Conservation (phyloP, 2,797 vertebrate species). For the Zenarchopterus dispar region DNA sequence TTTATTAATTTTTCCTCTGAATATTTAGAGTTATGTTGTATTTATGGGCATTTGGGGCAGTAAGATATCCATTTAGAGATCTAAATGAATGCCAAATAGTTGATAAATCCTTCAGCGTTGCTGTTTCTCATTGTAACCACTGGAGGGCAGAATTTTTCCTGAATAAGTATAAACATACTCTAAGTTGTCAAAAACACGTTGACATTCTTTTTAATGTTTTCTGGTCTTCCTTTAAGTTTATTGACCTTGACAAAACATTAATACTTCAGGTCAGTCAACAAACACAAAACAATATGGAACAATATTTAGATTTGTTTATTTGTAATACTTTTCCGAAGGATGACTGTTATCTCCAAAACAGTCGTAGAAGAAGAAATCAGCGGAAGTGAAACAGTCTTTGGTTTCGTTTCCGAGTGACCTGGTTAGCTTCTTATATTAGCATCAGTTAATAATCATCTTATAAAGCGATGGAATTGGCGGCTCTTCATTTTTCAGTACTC, state of each 20-base stretch:
- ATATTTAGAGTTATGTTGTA: no score
- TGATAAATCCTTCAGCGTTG: neutral
- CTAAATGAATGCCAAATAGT: no score
- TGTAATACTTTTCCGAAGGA: neutral
- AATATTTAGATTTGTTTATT: no score
- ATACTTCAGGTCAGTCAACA: neutral
- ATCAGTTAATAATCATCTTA: conserved; percentile 22
- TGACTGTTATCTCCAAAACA: conserved; percentile 7
- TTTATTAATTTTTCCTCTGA: no score
- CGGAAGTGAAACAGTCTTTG: conserved; percentile 47
- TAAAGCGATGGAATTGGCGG: conserved; percentile 9
- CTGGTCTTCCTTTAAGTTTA: no score
- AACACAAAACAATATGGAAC: no score
- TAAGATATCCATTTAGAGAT: no score
- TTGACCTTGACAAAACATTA: no score
- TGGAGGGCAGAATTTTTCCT: neutral
- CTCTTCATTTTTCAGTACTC: neutral
- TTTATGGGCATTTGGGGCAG: no score
- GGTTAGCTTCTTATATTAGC: conserved; percentile 60
- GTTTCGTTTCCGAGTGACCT: conserved; percentile 69
- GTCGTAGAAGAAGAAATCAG: conserved; percentile 54
- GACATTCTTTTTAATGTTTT: no score
- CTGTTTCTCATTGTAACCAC: neutral
- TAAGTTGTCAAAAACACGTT: no score
- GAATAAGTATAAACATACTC: no score